Percentiles rank a stretch among this genome's conserved stretches.
These are phyloP conservation scores for Chymomyza fuscimana DNA, from an alignment of 2,888 invertebrate genomes.

Conservation along the genomic window DNA sequence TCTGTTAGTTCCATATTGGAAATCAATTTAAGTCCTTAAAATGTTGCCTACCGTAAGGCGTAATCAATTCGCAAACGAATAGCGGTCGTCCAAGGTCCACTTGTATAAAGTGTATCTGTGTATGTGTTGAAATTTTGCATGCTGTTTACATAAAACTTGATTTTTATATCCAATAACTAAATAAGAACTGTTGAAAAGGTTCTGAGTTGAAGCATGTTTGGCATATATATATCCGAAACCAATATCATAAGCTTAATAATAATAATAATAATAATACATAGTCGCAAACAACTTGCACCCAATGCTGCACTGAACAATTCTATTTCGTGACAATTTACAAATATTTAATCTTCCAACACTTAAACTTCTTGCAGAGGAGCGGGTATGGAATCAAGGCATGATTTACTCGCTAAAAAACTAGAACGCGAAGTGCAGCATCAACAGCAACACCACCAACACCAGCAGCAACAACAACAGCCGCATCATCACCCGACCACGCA, in stretches of 20 bases:
- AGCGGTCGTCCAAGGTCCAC: not conserved
- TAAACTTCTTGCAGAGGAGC: conserved; percentile 77
- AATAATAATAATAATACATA: too few species aligned
- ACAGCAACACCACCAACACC: conserved; percentile 45
- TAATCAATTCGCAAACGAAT: too few species aligned
- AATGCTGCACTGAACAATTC: conserved; percentile 13
- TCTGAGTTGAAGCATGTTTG: too few species aligned
- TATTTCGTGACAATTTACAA: not conserved
- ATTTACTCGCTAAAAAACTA: conserved; percentile 79
- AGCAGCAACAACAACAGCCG: conserved; percentile 27
- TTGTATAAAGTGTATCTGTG: not conserved
- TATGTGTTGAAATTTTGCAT: conserved; percentile 34
- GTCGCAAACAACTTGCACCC: not conserved
- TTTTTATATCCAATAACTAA: conserved; percentile 40
- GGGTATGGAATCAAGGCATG: conserved; percentile 81
- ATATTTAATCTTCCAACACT: not conserved
- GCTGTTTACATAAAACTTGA: conserved; percentile 53
- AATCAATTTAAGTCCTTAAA: too few species aligned
- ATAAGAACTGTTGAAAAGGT: conserved; percentile 19
- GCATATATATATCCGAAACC: too few species aligned
- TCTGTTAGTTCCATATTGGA: too few species aligned
- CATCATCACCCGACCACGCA: conserved; percentile 44
- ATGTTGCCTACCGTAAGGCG: too few species aligned
- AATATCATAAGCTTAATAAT: too few species aligned
- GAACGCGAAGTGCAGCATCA: conserved; percentile 78